These are phyloP conservation scores for Enteromius fasciolatus DNA, from an alignment of 2,797 vertebrate genomes.

Conservation along the genomic window DNA sequence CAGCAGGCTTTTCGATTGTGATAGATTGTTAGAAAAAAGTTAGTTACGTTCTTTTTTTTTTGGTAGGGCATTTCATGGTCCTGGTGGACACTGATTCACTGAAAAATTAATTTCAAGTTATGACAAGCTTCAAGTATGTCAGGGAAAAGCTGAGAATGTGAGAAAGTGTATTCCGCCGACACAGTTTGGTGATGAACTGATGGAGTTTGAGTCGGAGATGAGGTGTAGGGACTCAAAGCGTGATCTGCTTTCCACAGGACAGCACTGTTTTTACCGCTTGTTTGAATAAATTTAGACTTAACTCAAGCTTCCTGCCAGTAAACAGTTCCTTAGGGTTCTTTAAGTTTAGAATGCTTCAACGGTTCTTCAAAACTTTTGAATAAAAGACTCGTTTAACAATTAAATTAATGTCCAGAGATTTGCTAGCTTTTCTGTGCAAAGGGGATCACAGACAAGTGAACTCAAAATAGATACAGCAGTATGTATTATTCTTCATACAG, in stretches of 20 bases:
- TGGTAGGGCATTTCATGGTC: constrained; percentile 23
- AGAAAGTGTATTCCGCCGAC: constrained; percentile 35
- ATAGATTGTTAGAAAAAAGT: neutral
- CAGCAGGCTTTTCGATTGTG: constrained; percentile 27
- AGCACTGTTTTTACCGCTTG: neutral
- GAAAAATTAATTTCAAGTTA: constrained; percentile 52
- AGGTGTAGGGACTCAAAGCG: constrained; percentile 18
- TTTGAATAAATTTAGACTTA: constrained; percentile 33
- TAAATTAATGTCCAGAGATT: constrained; percentile 27
- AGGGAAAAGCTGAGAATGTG: constrained; percentile 34
- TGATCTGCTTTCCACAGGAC: constrained; percentile 6
- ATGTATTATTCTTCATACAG: neutral
- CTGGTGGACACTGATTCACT: constrained; percentile 32
- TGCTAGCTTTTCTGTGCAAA: constrained; percentile 1
- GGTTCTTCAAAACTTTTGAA: neutral
- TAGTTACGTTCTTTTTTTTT: constrained; percentile 10
- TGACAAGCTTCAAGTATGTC: constrained; percentile 51
- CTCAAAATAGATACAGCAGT: neutral
- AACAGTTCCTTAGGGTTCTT: constrained; percentile 22
- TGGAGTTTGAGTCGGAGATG: constrained; percentile 40
- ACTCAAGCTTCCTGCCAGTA: constrained; percentile 1
- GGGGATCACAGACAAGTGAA: neutral
- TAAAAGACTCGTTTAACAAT: constrained; percentile 6
- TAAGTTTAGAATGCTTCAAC: constrained; percentile 14
- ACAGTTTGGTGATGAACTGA: constrained; percentile 44